Evolutionary conservation across 2,888 invertebrate genomes (phyloP).

Genomic region (Dasypolia templi): DNA sequence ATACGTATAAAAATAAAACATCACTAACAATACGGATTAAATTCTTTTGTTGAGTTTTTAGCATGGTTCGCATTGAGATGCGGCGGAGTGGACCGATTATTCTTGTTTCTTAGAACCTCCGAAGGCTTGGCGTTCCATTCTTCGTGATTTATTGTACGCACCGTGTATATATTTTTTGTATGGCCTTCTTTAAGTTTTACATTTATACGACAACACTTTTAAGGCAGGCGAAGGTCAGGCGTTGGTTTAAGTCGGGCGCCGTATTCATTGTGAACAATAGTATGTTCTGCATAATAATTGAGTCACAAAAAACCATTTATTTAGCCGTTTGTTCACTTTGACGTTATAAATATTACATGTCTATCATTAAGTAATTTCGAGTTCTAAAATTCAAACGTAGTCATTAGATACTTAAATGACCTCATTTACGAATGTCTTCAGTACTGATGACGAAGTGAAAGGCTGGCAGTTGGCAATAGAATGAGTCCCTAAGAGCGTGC

Average conservation of each 20-base stretch:
- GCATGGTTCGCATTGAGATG: constrained; percentile 62
- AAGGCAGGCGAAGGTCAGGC: constrained; percentile 30
- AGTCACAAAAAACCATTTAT: constrained; percentile 19
- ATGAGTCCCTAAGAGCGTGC: constrained; percentile 23
- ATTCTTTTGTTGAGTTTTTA: constrained; percentile 65
- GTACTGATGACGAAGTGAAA: constrained; percentile 56
- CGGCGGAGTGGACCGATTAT: constrained; percentile 64
- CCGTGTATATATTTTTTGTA: constrained; percentile 41
- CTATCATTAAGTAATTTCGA: constrained; percentile 7
- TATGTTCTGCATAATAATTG: constrained; percentile 29
- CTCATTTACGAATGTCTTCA: constrained; percentile 20
- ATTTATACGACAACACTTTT: constrained; percentile 30
- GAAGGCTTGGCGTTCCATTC: constrained; percentile 50
- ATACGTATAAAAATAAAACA: constrained; percentile 43
- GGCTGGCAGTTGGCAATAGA: constrained; percentile 25
- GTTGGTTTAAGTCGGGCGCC: constrained; percentile 16
- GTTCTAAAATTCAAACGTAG: constrained; percentile 17
- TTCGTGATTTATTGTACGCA: constrained; percentile 53
- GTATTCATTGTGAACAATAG: constrained; percentile 13
- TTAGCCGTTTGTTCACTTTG: constrained; percentile 8
- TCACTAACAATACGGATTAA: constrained; percentile 46
- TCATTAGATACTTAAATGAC: constrained; percentile 23
- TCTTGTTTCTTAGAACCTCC: constrained; percentile 52
- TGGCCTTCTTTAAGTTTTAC: constrained; percentile 34
- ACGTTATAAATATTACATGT: not conserved